phyloP scores from a whole-genome alignment of 2,113 vertebrate species.

The Onychostoma macrolepis region DNA sequence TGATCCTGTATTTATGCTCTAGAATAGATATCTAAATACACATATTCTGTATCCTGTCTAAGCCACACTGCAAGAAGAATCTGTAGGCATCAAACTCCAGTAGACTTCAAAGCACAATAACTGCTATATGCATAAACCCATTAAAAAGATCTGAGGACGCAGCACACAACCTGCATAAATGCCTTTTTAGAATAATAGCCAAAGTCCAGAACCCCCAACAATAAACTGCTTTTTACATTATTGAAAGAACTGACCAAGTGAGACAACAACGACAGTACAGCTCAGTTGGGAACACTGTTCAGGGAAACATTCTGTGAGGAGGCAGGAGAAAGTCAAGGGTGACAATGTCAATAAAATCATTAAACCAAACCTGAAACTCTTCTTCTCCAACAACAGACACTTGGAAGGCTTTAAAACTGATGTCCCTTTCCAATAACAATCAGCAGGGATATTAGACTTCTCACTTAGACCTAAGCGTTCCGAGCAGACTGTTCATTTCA shows the following conservation, averaged over 20 bases:
- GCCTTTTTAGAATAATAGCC: background rate
- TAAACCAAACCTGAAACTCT: slow-evolving; percentile 47
- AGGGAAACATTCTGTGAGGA: background rate
- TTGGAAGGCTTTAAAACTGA: slow-evolving; percentile 57
- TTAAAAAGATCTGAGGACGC: background rate
- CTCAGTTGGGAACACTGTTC: background rate
- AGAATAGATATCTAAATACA: background rate
- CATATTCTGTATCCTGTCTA: background rate
- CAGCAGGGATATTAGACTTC: slow-evolving; percentile 67
- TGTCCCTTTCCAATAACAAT: slow-evolving; percentile 70
- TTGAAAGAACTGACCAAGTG: background rate
- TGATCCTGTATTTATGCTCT: background rate
- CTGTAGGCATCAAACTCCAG: background rate
- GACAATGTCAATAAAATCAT: slow-evolving; percentile 53
- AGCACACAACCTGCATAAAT: slow-evolving; percentile 2
- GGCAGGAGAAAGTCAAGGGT: slow-evolving; percentile 38
- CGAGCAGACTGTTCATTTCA: slow-evolving; percentile 67
- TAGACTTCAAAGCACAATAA: background rate
- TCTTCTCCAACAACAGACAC: slow-evolving; percentile 48
- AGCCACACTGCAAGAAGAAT: background rate
- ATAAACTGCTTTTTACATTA: background rate
- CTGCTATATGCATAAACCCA: background rate
- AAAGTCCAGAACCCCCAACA: background rate
- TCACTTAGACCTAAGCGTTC: slow-evolving; percentile 67
- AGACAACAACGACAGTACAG: background rate